phyloP scores from a whole-genome alignment of 2,113 vertebrate species.

The Tetrao urogallus region DNA sequence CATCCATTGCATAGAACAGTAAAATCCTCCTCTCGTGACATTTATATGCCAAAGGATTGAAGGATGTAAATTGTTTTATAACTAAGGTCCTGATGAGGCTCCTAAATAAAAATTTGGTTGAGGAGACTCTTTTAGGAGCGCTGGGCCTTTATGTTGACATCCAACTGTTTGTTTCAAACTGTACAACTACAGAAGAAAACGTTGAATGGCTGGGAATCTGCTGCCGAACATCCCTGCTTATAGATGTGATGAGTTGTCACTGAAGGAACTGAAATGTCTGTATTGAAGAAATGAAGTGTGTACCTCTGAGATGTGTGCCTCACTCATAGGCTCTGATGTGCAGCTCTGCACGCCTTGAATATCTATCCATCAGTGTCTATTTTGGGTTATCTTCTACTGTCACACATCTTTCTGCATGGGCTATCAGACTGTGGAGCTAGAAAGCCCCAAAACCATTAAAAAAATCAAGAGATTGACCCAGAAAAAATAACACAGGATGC shows the following conservation, averaged over 20 bases:
- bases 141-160: not conserved
- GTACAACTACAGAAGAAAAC: not conserved
- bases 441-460: not conserved
- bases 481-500: not conserved
- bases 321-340: not conserved
- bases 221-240: rapidly evolving
- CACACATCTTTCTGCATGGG: not conserved
- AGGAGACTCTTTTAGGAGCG: not conserved
- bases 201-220: not conserved
- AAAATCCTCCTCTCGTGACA: not conserved
- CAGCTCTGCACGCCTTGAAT: not conserved
- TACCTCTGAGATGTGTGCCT: not conserved
- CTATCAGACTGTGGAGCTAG: not conserved
- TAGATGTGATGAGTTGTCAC: not conserved
- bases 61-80: not conserved
- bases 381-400: not conserved
- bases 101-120: not conserved
- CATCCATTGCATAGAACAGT: not conserved
- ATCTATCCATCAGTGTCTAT: not conserved
- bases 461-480: not conserved
- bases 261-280: not conserved
- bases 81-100: rapidly evolving
- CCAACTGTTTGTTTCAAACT: not conserved
- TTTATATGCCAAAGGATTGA: not conserved
- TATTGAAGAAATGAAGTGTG: not conserved